phyloP scores from a whole-genome alignment of 1,140 invertebrate species.

The Harlomillsia oculata region DNA sequence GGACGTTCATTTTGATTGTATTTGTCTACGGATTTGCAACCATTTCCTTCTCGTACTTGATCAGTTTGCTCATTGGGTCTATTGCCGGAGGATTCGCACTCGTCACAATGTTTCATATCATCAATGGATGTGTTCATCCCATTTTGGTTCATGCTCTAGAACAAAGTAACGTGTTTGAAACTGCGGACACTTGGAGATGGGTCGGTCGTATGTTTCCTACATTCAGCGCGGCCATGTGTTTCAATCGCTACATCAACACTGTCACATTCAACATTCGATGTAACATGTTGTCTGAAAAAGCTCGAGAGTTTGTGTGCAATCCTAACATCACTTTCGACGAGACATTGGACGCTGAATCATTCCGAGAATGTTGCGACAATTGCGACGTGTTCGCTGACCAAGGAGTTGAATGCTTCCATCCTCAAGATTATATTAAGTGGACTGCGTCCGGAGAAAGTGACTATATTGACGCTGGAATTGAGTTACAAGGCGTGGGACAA shows the following conservation, averaged over 20 bases:
- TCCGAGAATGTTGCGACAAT: too few species aligned
- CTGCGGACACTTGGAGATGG: background rate
- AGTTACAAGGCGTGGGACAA: slow-evolving; percentile 7
- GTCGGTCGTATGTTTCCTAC: slow-evolving; percentile 23
- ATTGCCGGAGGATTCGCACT: slow-evolving; percentile 20
- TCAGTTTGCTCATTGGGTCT: slow-evolving; percentile 11
- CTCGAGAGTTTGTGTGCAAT: slow-evolving; percentile 19
- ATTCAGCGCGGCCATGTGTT: slow-evolving; percentile 20
- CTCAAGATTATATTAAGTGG: slow-evolving; percentile 5
- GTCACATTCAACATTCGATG: slow-evolving; percentile 18
- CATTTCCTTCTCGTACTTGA: slow-evolving; percentile 23
- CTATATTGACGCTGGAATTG: background rate
- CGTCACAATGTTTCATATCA: slow-evolving; percentile 8
- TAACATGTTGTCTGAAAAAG: slow-evolving; percentile 20
- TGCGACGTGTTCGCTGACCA: slow-evolving; percentile 8
- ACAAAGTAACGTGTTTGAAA: background rate
- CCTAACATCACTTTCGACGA: slow-evolving; percentile 1
- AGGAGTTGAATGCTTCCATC: slow-evolving; percentile 5
- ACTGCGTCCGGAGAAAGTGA: slow-evolving; percentile 2
- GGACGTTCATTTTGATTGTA: slow-evolving; percentile 14
- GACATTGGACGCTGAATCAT: too few species aligned
- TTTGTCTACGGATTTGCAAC: slow-evolving; percentile 19
- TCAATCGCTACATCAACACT: slow-evolving; percentile 9
- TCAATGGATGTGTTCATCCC: slow-evolving; percentile 9
- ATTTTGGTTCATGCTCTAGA: slow-evolving; percentile 19